phyloP scores from a whole-genome alignment of 2,797 vertebrate genomes.

The Perodicticus potto region DNA sequence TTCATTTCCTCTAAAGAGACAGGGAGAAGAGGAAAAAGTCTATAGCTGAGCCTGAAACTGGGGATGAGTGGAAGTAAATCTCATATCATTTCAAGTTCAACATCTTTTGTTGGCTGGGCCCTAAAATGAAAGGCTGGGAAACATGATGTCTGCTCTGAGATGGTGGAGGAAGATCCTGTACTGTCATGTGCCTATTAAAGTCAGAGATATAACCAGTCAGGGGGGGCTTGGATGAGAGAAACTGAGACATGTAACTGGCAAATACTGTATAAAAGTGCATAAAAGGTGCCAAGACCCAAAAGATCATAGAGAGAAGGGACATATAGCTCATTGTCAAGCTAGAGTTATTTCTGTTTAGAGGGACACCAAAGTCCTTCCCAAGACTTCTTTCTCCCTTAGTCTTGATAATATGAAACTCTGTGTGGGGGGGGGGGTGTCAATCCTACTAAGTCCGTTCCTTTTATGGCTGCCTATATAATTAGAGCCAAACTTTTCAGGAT shows the following conservation, averaged over 20 bases:
- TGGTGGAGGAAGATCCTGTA: not conserved
- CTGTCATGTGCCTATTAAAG: not conserved
- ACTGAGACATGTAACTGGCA: not conserved
- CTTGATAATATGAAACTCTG: not conserved
- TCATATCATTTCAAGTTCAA: not conserved
- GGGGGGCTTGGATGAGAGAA: not conserved
- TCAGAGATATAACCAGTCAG: not conserved
- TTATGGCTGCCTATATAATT: slow-evolving; percentile 24
- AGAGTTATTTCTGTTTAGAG: slow-evolving; percentile 47
- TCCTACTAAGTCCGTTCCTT: not conserved
- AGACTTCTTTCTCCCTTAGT: not conserved
- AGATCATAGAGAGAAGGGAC: not conserved
- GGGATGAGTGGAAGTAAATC: not conserved
- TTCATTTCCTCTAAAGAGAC: slow-evolving; percentile 32
- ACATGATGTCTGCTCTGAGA: not conserved
- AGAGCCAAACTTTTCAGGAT: slow-evolving; percentile 59
- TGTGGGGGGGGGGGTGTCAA: not conserved
- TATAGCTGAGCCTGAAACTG: not conserved
- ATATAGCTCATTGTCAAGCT: not conserved
- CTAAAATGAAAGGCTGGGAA: not conserved
- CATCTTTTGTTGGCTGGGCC: not conserved
- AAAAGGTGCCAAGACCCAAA: slow-evolving; percentile 2
- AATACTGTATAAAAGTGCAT: not conserved
- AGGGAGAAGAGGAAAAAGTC: not conserved
- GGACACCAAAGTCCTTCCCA: not conserved